Evolutionary conservation across 2,888 invertebrate species (phyloP).

Genomic region (Nymphalis c-album): DNA sequence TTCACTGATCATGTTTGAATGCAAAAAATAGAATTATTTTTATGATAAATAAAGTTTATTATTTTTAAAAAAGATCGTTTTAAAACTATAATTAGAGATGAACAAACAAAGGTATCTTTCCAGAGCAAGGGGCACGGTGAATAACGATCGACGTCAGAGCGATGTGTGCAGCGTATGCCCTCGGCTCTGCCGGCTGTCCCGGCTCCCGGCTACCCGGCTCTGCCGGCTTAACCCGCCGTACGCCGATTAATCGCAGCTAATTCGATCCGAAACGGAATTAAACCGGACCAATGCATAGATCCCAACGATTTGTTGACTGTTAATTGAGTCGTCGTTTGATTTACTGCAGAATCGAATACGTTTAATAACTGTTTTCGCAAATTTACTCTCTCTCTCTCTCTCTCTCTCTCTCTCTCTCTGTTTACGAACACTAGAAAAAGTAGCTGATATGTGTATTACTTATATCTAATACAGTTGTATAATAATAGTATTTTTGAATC

Average conservation of each 20-base stretch:
- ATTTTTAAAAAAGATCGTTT: conserved; percentile 13
- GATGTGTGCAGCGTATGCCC: conserved; percentile 69
- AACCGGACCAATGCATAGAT: conserved; percentile 79
- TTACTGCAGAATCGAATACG: conserved; percentile 43
- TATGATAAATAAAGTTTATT: neutral
- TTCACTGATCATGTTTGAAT: neutral
- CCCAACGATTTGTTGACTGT: conserved; percentile 77
- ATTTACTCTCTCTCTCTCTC: neutral
- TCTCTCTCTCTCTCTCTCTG: too few relatives aligned
- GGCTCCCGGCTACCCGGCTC: conserved; percentile 20
- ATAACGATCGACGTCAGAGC: conserved; percentile 77
- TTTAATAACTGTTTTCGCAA: conserved; percentile 3
- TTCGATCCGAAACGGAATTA: conserved; percentile 79
- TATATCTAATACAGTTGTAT: too few relatives aligned
- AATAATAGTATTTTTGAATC: too few relatives aligned
- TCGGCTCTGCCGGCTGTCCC: conserved; percentile 26
- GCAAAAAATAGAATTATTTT: neutral
- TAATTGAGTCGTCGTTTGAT: conserved; percentile 64
- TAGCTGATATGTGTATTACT: too few relatives aligned
- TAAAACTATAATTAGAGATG: conserved; percentile 54
- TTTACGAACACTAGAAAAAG: too few relatives aligned
- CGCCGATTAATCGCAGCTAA: conserved; percentile 79
- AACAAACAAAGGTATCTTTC: conserved; percentile 67
- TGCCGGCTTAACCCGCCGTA: conserved; percentile 70
- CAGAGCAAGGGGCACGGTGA: conserved; percentile 68